Evolutionary conservation across 1,140 invertebrate species (phyloP).

Genomic region (Nasonia vitripennis): DNA sequence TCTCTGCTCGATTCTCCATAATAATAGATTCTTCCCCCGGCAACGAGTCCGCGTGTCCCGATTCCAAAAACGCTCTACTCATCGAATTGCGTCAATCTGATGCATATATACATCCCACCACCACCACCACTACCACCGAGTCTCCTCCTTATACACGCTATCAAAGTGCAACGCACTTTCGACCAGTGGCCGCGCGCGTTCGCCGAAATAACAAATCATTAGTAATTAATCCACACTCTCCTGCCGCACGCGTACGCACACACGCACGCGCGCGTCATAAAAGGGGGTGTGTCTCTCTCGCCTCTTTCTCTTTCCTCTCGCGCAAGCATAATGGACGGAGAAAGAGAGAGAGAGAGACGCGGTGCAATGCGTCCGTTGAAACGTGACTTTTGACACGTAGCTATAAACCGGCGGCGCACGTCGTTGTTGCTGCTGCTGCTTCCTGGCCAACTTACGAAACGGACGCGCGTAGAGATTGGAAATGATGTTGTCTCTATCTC

Average conservation of each 20-base stretch:
- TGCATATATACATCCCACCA: too few species aligned
- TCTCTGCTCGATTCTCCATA: too few species aligned
- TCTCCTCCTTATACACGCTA: too few species aligned
- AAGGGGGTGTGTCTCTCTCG: slow-evolving; percentile 25
- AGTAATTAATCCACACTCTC: slow-evolving; percentile 27
- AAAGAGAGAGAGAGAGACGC: not conserved
- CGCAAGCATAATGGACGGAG: not conserved
- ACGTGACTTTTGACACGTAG: slow-evolving; percentile 45
- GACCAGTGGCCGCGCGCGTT: not conserved
- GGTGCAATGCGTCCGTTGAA: not conserved
- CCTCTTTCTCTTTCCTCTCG: slow-evolving; percentile 2
- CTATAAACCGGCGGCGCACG: not conserved
- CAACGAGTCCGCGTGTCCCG: too few species aligned
- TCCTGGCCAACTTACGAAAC: slow-evolving; percentile 19
- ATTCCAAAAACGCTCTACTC: not conserved
- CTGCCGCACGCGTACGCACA: not conserved
- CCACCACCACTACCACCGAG: not conserved
- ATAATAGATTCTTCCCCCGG: too few species aligned
- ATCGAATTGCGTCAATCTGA: not conserved
- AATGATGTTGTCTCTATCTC: not conserved
- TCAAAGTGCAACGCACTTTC: slow-evolving; percentile 18
- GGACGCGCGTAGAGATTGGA: not conserved
- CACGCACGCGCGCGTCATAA: not conserved
- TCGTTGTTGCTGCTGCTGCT: not conserved
- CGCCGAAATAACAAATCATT: slow-evolving; percentile 33